A percentile compares a stretch with the other conserved stretches of the same genome.
Conservation (phyloP, 2,797 vertebrate genomes). For the Platalea minor region DNA sequence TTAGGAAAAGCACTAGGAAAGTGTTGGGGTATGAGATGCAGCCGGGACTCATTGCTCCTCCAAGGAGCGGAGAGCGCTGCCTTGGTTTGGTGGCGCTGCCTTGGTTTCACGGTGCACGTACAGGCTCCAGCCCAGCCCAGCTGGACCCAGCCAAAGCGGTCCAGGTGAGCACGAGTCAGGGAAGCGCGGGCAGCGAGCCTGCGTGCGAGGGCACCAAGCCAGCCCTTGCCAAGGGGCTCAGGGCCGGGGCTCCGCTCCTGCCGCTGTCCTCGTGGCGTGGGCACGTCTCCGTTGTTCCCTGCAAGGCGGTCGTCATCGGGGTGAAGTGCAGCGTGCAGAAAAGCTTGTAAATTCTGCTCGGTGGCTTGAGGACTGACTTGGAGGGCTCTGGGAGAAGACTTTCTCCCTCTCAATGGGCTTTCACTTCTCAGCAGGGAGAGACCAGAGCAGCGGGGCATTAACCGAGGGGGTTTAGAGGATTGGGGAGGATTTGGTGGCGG, state of each 20-base stretch:
- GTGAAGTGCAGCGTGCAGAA: accelerated
- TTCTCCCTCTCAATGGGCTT: background rate
- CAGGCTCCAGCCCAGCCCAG: background rate
- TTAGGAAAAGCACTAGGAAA: background rate
- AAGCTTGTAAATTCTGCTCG: background rate
- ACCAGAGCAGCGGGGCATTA: background rate
- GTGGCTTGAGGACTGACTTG: background rate
- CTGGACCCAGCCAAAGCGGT: background rate
- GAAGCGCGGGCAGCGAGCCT: background rate
- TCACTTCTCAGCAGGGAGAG: background rate
- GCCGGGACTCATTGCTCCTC: background rate
- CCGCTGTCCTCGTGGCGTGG: background rate
- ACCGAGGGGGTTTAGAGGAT: background rate
- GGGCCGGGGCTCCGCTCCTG: background rate
- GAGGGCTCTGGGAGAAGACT: background rate
- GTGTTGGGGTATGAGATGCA: background rate
- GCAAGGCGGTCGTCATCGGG: accelerated
- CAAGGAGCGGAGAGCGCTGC: background rate
- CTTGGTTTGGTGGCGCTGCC: background rate
- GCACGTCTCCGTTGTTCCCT: background rate
- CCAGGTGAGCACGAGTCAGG: background rate
- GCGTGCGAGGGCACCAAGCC: background rate
- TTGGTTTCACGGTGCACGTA: background rate
- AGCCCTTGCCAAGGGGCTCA: background rate
- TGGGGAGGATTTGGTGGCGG: background rate